A percentile compares a stretch with the other conserved stretches of the same genome.
Conservation (phyloP, 2,797 vertebrate genomes). For the Semotilus atromaculatus region DNA sequence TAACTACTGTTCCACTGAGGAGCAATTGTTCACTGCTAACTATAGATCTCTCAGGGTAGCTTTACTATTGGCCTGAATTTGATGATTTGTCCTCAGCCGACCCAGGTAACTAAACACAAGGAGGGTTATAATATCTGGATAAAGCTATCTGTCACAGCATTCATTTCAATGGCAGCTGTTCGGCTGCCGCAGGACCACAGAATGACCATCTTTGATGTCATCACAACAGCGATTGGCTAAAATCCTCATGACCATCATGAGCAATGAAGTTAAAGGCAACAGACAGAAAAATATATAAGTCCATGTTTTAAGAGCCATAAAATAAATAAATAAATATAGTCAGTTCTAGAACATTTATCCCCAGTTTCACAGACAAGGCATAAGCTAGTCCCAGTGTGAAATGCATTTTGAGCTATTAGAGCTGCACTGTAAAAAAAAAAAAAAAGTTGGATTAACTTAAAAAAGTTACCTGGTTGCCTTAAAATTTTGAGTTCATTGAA, state of each 20-base stretch:
- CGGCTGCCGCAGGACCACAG: background rate
- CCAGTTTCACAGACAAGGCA: too few relatives aligned
- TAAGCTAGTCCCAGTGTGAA: too few relatives aligned
- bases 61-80: background rate
- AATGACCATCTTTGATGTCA: background rate
- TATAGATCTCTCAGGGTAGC: background rate
- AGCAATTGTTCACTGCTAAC: conserved; percentile 16
- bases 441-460: too few relatives aligned
- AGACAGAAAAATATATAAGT: background rate
- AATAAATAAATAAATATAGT: too few relatives aligned
- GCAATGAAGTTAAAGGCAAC: background rate
- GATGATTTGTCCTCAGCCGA: conserved; percentile 3
- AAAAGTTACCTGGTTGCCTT: too few relatives aligned
- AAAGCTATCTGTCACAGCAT: background rate
- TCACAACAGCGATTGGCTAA: background rate
- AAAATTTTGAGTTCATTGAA: too few relatives aligned
- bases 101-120: background rate
- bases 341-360: too few relatives aligned
- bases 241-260: background rate
- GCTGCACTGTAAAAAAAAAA: too few relatives aligned
- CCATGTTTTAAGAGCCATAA: background rate
- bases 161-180: background rate
- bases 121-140: background rate
- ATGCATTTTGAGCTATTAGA: too few relatives aligned
- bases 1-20: conserved; percentile 63